A percentile compares a stretch with the other conserved stretches of the same genome.
Evolutionary conservation across 2,113 vertebrate genomes (phyloP).

Genomic region (Anolis sagrei): DNA sequence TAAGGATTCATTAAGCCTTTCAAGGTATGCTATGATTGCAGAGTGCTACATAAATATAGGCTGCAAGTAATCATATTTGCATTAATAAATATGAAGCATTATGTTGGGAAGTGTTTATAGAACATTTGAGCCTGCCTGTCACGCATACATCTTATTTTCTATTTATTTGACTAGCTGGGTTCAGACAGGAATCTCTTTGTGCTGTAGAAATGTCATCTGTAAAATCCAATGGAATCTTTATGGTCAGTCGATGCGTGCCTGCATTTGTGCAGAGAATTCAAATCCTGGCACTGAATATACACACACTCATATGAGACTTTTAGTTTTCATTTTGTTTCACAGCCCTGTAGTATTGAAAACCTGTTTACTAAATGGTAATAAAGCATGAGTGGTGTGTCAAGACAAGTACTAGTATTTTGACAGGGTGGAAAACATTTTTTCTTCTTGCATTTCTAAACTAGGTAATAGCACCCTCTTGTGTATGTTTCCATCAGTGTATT

Average conservation of each 20-base stretch:
- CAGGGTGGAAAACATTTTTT: not conserved
- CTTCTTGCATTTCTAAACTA: constrained; percentile 9
- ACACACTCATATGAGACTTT: not conserved
- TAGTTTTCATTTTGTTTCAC: not conserved
- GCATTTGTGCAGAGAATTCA: not conserved
- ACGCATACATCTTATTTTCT: not conserved
- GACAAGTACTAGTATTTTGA: not conserved
- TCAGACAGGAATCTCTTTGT: not conserved
- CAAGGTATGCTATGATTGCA: constrained; percentile 13
- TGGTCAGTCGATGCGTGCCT: not conserved
- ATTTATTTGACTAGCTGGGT: fast-evolving
- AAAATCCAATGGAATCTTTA: not conserved
- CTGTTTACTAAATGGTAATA: fast-evolving
- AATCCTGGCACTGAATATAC: not conserved
- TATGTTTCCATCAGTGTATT: not conserved
- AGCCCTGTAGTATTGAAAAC: fast-evolving
- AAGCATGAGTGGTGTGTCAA: not conserved
- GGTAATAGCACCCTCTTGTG: constrained; percentile 61
- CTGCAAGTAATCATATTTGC: constrained; percentile 2
- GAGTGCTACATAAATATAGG: constrained; percentile 7
- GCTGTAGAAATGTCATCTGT: not conserved
- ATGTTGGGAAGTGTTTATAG: not conserved
- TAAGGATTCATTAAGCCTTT: constrained; percentile 13
- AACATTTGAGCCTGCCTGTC: not conserved
- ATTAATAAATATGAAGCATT: not conserved